Percentiles rank a stretch among this genome's conserved stretches.
These are phyloP conservation scores for Philypnodon macrostomus DNA, from an alignment of 2,797 vertebrate genomes.

Conservation along the genomic window DNA sequence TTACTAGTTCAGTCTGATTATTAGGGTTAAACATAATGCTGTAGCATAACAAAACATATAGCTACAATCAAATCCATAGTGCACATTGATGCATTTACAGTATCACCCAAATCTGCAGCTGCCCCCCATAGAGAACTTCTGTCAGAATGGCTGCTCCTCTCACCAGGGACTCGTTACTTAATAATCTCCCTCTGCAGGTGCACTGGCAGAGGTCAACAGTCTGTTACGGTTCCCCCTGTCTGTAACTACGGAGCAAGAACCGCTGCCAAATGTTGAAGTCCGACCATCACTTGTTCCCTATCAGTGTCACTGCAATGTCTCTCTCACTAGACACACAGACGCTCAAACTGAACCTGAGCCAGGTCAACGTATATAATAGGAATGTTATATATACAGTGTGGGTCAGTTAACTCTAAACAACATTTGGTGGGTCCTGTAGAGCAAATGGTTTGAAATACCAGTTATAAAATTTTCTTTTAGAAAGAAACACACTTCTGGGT, in stretches of 20 bases:
- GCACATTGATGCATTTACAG: slow-evolving; percentile 52
- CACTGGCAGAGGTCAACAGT: slow-evolving; percentile 68
- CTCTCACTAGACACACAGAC: slow-evolving; percentile 44
- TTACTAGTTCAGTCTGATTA: no score
- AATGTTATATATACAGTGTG: slow-evolving; percentile 54
- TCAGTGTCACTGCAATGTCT: slow-evolving; percentile 55
- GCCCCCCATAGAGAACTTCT: slow-evolving; percentile 63
- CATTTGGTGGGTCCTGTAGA: slow-evolving; percentile 45
- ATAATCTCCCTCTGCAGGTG: slow-evolving; percentile 74
- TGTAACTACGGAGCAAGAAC: slow-evolving; percentile 57
- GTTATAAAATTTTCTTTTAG: slow-evolving; percentile 43
- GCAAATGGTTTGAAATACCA: slow-evolving; percentile 51
- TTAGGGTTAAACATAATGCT: no score
- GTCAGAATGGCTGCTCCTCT: slow-evolving; percentile 65
- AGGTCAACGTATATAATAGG: slow-evolving; percentile 60
- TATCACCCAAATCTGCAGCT: slow-evolving; percentile 60
- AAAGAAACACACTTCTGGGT: slow-evolving; percentile 41
- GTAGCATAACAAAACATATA: background rate
- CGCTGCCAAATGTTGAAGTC: slow-evolving; percentile 56
- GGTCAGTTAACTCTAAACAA: slow-evolving; percentile 58
- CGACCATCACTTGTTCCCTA: slow-evolving; percentile 50
- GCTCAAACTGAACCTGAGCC: slow-evolving; percentile 53
- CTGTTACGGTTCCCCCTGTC: slow-evolving; percentile 58
- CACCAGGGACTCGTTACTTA: slow-evolving; percentile 72
- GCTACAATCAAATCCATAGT: slow-evolving; percentile 41